A percentile compares a stretch with the other conserved stretches of the same genome.
Conservation (phyloP, 2,113 vertebrate species). For the Crypturellus undulatus region DNA sequence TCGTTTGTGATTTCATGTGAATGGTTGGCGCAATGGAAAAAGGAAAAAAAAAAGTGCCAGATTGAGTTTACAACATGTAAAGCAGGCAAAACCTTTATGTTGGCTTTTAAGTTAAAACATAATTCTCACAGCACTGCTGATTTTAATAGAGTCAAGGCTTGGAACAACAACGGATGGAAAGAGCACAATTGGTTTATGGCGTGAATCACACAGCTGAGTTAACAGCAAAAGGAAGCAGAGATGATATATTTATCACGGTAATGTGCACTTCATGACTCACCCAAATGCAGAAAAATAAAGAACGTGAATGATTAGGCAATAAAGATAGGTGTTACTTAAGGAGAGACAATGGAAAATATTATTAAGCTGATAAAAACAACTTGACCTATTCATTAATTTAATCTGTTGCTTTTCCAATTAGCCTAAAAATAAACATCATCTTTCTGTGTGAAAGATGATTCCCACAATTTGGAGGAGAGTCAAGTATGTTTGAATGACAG, state of each 20-base stretch:
- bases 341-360: conserved; percentile 42
- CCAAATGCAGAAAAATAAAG: neutral
- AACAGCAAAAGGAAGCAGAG: conserved; percentile 43
- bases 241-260: conserved; percentile 49
- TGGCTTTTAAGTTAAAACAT: conserved; percentile 29
- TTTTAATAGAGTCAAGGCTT: conserved; percentile 18
- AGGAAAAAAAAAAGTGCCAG: neutral
- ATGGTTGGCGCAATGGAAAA: neutral
- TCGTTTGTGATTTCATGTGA: neutral
- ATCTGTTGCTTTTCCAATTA: conserved; percentile 40
- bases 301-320: conserved; percentile 41
- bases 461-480: conserved; percentile 42
- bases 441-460: conserved; percentile 25
- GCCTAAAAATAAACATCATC: conserved; percentile 52
- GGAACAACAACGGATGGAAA: conserved; percentile 6
- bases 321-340: conserved; percentile 40
- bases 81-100: conserved; percentile 10
- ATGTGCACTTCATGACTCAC: conserved; percentile 49
- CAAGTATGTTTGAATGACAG: conserved; percentile 51
- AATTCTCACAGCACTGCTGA: conserved; percentile 3
- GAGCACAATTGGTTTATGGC: conserved; percentile 10
- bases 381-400: conserved; percentile 49
- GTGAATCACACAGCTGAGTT: conserved; percentile 38
- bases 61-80: conserved; percentile 1
- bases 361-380: conserved; percentile 27